Conservation (phyloP, 2,797 vertebrate genomes). For the Diplodus sargus region DNA sequence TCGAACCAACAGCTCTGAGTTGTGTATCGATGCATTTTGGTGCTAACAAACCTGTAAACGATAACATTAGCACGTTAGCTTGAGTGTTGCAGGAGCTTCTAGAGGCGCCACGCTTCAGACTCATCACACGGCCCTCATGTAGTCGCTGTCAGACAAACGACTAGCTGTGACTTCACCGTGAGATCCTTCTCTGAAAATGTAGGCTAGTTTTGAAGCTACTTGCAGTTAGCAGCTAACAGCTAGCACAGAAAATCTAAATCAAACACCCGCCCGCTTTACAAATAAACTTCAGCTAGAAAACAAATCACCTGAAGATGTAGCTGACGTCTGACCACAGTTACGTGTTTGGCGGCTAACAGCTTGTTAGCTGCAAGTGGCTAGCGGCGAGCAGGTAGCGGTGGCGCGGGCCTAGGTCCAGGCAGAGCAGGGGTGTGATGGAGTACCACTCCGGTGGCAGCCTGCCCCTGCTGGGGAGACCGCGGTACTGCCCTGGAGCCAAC, state of each 20-base stretch:
- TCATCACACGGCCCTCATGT: not conserved
- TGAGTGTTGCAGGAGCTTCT: not conserved
- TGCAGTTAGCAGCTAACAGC: slow-evolving; percentile 6
- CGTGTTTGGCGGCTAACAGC: slow-evolving; percentile 45
- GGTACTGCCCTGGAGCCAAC: slow-evolving; percentile 91
- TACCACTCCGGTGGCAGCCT: slow-evolving; percentile 87
- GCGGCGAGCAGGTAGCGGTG: slow-evolving; percentile 54
- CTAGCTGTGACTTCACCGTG: not conserved
- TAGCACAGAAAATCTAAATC: not conserved
- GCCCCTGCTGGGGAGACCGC: slow-evolving; percentile 88
- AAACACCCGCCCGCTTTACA: not conserved
- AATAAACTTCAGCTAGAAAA: not conserved
- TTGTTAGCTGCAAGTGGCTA: slow-evolving; percentile 50
- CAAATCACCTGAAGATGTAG: slow-evolving; percentile 64
- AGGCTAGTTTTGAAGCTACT: slow-evolving; percentile 18
- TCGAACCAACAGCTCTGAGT: not conserved
- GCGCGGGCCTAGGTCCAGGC: slow-evolving; percentile 54
- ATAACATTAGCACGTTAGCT: not conserved
- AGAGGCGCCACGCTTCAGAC: not conserved
- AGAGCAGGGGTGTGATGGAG: slow-evolving; percentile 85
- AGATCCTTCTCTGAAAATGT: slow-evolving; percentile 50
- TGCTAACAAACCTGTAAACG: not conserved
- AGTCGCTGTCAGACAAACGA: not conserved
- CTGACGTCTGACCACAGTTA: not conserved
- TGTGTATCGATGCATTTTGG: not conserved